Evolutionary conservation across 1,140 invertebrate species (phyloP).

Genomic region (Diachasmimorpha longicaudata): DNA sequence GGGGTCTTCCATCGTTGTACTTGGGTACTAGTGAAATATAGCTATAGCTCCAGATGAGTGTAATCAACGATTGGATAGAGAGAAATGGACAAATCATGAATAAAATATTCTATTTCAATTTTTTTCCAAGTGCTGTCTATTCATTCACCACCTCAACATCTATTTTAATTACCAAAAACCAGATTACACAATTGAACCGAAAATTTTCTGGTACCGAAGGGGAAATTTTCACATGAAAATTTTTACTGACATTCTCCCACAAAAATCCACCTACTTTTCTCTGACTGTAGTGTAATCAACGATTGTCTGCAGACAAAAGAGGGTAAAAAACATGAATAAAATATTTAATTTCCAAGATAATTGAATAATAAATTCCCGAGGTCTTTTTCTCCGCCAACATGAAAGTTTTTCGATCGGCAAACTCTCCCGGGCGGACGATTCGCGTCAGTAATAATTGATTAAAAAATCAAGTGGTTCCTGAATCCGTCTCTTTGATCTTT

Average conservation of each 20-base stretch:
- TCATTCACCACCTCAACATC: too few species aligned
- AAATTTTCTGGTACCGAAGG: too few species aligned
- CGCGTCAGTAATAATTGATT: slow-evolving; percentile 43
- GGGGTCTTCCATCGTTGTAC: background rate
- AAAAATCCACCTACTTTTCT: too few species aligned
- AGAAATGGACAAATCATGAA: background rate
- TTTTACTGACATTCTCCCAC: too few species aligned
- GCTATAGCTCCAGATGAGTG: too few species aligned
- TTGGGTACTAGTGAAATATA: background rate
- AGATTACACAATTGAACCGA: too few species aligned
- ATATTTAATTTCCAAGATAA: slow-evolving; percentile 2
- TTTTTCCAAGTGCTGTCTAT: too few species aligned
- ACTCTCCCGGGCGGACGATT: background rate
- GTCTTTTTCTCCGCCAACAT: background rate
- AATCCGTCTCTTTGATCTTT: slow-evolving; percentile 44
- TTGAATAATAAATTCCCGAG: background rate
- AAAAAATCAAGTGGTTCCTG: slow-evolving; percentile 45
- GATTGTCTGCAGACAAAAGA: too few species aligned
- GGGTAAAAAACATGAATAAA: slow-evolving; percentile 8
- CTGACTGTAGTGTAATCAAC: too few species aligned
- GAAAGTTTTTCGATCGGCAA: background rate
- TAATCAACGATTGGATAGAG: too few species aligned
- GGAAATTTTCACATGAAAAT: too few species aligned
- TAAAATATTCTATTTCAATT: slow-evolving; percentile 13
- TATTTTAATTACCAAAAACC: too few species aligned